Conservation (phyloP, 2,888 invertebrate species). For the Caenorhabditis angaria region DNA sequence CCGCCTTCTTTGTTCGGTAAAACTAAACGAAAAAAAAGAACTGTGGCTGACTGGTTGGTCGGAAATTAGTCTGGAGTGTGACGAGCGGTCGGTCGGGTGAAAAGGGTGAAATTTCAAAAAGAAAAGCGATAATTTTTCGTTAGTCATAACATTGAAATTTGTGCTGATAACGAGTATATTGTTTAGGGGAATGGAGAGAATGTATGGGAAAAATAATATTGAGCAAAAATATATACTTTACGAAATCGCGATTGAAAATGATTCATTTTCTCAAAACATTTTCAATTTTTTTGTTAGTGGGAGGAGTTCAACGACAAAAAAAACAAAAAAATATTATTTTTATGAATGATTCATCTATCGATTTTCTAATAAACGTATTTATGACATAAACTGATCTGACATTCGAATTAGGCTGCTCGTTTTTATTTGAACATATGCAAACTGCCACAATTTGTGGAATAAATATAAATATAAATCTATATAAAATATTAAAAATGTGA, state of each 20-base stretch:
- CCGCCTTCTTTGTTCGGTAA: not conserved
- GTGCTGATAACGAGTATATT: not conserved
- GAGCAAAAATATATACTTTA: not conserved
- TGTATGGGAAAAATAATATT: not conserved
- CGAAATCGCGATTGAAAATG: not conserved
- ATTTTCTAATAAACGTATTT: slow-evolving; percentile 14
- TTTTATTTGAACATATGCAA: slow-evolving; percentile 1
- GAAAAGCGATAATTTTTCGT: not conserved
- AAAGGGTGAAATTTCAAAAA: not conserved
- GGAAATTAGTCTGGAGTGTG: slow-evolving; percentile 1
- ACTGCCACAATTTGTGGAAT: not conserved
- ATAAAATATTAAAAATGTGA: too few species aligned
- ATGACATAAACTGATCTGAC: slow-evolving; percentile 2
- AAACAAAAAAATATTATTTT: not conserved
- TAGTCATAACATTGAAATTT: slow-evolving; percentile 2
- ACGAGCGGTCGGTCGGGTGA: not conserved
- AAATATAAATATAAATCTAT: not conserved
- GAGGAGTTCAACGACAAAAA: not conserved
- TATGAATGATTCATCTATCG: slow-evolving; percentile 4
- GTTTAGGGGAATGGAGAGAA: not conserved
- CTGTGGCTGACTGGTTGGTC: not conserved
- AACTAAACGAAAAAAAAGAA: too few species aligned
- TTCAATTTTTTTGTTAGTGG: too few species aligned
- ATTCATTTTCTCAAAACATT: not conserved
- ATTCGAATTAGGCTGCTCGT: not conserved